phyloP scores from a whole-genome alignment of 2,888 invertebrate species.

The Formica aserva region DNA sequence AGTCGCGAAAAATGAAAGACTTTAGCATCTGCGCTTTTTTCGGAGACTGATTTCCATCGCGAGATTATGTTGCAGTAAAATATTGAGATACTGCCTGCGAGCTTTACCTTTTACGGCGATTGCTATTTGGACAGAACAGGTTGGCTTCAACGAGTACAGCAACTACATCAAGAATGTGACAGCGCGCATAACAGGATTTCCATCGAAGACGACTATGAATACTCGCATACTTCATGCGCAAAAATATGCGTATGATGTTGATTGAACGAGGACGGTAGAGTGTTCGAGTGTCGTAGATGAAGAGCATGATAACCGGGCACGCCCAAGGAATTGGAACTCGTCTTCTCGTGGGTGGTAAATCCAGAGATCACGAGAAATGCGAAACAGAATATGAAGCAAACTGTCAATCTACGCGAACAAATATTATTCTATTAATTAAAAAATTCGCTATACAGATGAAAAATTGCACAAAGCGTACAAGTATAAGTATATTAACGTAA shows the following conservation, averaged over 20 bases:
- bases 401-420: slow-evolving; percentile 40
- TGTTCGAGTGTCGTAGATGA: slow-evolving; percentile 34
- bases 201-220: background rate
- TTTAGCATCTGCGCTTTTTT: background rate
- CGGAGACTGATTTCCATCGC: background rate
- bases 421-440: background rate
- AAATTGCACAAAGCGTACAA: background rate
- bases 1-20: background rate
- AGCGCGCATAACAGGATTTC: slow-evolving; percentile 15
- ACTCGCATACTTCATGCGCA: background rate
- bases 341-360: slow-evolving; percentile 56
- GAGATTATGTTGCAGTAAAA: slow-evolving; percentile 9
- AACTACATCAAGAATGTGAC: slow-evolving; percentile 9
- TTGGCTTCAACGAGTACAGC: background rate
- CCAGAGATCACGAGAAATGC: slow-evolving; percentile 54
- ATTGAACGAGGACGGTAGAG: slow-evolving; percentile 35
- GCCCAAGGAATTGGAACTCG: slow-evolving; percentile 56
- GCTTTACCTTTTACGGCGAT: background rate
- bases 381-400: slow-evolving; percentile 5
- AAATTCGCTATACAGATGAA: background rate
- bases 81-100: background rate
- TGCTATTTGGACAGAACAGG: slow-evolving; percentile 7
- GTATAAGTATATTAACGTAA: background rate
- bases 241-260: slow-evolving; percentile 20
- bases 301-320: slow-evolving; percentile 45